These are phyloP conservation scores for Tenthredo notha DNA, from an alignment of 2,888 invertebrate species.

Conservation along the genomic window DNA sequence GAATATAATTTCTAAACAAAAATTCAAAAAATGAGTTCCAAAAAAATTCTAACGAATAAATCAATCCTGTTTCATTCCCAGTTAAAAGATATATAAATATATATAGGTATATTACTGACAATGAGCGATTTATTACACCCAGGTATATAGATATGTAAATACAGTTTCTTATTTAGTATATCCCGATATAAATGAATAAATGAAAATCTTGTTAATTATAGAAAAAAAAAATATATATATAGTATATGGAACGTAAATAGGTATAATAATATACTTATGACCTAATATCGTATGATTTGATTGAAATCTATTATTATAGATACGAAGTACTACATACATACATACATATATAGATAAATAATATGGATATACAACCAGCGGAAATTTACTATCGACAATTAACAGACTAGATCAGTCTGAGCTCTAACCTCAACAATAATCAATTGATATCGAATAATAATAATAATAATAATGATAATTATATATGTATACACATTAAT, in stretches of 20 bases:
- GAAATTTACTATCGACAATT: slow-evolving; percentile 16
- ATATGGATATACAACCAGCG: not conserved
- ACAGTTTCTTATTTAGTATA: slow-evolving; percentile 3
- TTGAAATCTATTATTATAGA: not conserved
- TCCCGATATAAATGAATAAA: not conserved
- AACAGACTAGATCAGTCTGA: not conserved
- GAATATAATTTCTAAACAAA: no score
- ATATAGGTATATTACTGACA: not conserved
- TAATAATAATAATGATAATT: slow-evolving; percentile 16
- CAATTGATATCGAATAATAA: slow-evolving; percentile 33
- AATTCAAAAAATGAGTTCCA: not conserved
- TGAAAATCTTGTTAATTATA: not conserved
- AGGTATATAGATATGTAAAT: slow-evolving; percentile 21
- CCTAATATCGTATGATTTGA: not conserved
- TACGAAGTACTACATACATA: not conserved
- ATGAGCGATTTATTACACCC: not conserved
- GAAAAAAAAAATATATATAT: no score
- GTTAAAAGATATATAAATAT: not conserved
- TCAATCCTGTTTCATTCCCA: not conserved
- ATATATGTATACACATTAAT: not conserved
- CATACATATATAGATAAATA: not conserved
- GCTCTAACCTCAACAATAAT: not conserved
- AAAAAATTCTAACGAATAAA: not conserved
- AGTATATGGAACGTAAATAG: not conserved
- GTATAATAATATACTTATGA: not conserved